Evolutionary conservation across 2,888 invertebrate genomes (phyloP), one percentile per base, ranked within the genome.

Genomic region (Drosophila cognata): DNA sequence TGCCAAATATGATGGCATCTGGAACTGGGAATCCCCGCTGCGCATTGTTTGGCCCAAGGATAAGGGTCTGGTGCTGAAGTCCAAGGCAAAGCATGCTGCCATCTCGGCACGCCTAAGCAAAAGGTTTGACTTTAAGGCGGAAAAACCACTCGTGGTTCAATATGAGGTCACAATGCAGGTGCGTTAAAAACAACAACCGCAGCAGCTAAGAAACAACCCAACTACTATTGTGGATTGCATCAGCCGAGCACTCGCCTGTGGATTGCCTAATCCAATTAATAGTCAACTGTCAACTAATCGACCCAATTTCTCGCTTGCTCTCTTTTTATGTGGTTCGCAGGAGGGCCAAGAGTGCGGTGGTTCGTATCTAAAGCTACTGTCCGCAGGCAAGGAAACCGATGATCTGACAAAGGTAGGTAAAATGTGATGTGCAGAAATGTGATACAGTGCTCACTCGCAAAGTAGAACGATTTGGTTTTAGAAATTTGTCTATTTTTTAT

Each of bases 311-410:
- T 58, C 50, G 31, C 16, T 25, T 73, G 21, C 59, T 59, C 41
- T 36, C 7, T 50, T 58, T 63, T 13, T 41, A 50, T 41, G 5
- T 29, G 71, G 29, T 71, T 56, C 57, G 53, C 70, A 99, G 95
- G 98, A 98, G 91, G 99, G 99, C 0, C 98, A 99, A 94, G 99
- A 99, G 93, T 99, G 99, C 93, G 99, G 99, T 53, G 99, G 99
- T 13, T 98, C 99, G 11, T 99, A 99, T 93, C 94, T 99, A 57
- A 99, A 99, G 94, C 94, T 99, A 53, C 94, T 99, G 25, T 97
- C 97, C 16, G 94, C 96, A 33, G 95, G 96, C 65, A 94, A 95
- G 52, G 94, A 95, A 55, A 93, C 95, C 38, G 95, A 95, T 91
- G 96, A 98, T 91, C 94, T 99, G 62, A 96, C 95, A 79, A 94